Percentiles rank a stretch among this genome's conserved stretches.
phyloP scores from a whole-genome alignment of 1,140 invertebrate species.

The Bombus balteatus region DNA sequence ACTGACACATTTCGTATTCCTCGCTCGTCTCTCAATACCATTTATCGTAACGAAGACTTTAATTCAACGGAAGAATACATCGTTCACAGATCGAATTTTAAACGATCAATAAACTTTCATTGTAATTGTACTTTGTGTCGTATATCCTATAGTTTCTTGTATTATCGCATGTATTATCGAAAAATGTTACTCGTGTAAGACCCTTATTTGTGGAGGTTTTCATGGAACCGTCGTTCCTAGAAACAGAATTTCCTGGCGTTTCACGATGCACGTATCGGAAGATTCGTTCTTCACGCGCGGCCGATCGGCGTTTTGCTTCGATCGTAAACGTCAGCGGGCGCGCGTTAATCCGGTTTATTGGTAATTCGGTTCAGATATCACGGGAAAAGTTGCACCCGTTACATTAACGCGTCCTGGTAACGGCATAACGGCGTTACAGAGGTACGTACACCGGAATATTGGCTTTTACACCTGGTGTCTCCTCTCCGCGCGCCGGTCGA shows the following conservation, averaged over 20 bases:
- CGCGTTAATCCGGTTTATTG: conserved; percentile 44
- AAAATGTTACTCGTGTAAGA: too few relatives aligned
- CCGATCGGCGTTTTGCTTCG: conserved; percentile 3
- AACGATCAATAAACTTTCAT: neutral
- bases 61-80: neutral
- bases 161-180: too few relatives aligned
- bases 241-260: neutral
- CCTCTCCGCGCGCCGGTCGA: conserved; percentile 12
- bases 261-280: neutral
- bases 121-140: too few relatives aligned
- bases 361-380: conserved; percentile 54
- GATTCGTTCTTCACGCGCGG: neutral
- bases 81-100: neutral
- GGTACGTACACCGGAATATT: conserved; percentile 26
- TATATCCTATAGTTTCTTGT: too few relatives aligned
- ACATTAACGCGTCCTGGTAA: conserved; percentile 47
- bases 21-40: too few relatives aligned
- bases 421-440: conserved; percentile 41
- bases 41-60: neutral
- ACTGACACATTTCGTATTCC: neutral
- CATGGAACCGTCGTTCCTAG: too few relatives aligned
- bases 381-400: conserved; percentile 36
- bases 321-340: conserved; percentile 32
- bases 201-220: too few relatives aligned
- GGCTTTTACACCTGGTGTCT: conserved; percentile 50